phyloP scores from a whole-genome alignment of 2,797 vertebrate genomes.

The Sparus aurata region DNA sequence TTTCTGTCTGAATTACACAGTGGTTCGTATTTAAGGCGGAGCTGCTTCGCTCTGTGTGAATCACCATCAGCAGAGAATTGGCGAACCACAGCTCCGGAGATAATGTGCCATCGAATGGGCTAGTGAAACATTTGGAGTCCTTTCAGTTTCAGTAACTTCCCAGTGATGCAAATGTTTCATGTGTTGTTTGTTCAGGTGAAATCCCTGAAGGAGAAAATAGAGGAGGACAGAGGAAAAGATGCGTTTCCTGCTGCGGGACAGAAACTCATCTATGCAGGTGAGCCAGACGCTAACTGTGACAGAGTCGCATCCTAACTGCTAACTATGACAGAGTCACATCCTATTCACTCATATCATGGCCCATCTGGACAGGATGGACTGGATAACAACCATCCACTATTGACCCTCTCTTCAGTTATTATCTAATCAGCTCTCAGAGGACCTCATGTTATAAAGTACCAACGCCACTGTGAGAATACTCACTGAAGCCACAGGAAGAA shows the following conservation, averaged over 20 bases:
- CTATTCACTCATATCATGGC: not conserved
- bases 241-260: conserved; percentile 83
- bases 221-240: conserved; percentile 83
- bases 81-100: too few relatives aligned
- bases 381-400: not conserved
- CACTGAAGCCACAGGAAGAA: too few relatives aligned
- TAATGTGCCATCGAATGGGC: too few relatives aligned
- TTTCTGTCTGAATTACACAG: too few relatives aligned
- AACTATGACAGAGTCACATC: too few relatives aligned
- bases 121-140: not conserved
- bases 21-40: too few relatives aligned
- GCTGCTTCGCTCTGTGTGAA: too few relatives aligned
- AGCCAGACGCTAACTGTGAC: conserved; percentile 6
- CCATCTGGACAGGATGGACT: not conserved
- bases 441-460: not conserved
- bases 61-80: too few relatives aligned
- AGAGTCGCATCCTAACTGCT: too few relatives aligned
- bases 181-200: conserved; percentile 77
- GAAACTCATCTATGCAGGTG: conserved; percentile 89
- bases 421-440: not conserved
- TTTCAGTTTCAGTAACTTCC: not conserved
- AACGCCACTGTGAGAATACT: too few relatives aligned
- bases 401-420: not conserved
- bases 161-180: not conserved
- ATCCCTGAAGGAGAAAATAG: conserved; percentile 85